These are phyloP conservation scores for Hoplodrina blanda DNA, from an alignment of 2,888 invertebrate genomes.

Conservation along the genomic window DNA sequence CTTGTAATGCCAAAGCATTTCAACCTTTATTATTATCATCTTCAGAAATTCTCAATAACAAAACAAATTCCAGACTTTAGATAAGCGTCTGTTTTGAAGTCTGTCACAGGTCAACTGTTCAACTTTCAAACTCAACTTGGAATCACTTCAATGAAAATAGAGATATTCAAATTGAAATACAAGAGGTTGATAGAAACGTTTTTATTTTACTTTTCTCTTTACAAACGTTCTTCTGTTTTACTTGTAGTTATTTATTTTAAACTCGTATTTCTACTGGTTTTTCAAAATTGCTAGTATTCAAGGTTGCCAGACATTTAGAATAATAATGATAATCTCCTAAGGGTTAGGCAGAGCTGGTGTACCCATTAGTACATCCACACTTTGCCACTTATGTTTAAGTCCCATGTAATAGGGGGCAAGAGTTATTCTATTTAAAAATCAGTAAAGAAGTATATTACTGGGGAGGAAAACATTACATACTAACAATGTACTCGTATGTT, in stretches of 20 bases:
- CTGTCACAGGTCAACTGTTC: constrained; percentile 32
- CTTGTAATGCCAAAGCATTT: background rate
- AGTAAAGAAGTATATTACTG: too few relatives aligned
- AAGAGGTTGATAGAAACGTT: background rate
- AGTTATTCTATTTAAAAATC: too few relatives aligned
- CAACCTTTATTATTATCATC: too few relatives aligned
- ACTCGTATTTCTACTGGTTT: background rate
- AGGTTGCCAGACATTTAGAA: background rate
- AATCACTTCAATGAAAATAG: constrained; percentile 23
- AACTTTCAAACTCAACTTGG: constrained; percentile 34
- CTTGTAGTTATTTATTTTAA: constrained; percentile 5
- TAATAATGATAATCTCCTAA: background rate
- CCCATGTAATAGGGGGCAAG: too few relatives aligned
- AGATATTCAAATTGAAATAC: constrained; percentile 25
- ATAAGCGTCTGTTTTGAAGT: constrained; percentile 17
- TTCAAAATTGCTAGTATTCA: background rate
- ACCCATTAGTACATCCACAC: too few relatives aligned
- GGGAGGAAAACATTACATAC: too few relatives aligned
- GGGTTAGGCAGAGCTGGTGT: too few relatives aligned
- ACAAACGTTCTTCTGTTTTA: background rate
- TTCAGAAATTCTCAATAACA: background rate
- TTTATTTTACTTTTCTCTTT: constrained; percentile 1
- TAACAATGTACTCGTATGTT: too few relatives aligned
- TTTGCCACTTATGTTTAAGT: too few relatives aligned
- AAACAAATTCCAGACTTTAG: background rate